Conservation (phyloP, 2,797 vertebrate species). For the Pangasius mekongensis region DNA sequence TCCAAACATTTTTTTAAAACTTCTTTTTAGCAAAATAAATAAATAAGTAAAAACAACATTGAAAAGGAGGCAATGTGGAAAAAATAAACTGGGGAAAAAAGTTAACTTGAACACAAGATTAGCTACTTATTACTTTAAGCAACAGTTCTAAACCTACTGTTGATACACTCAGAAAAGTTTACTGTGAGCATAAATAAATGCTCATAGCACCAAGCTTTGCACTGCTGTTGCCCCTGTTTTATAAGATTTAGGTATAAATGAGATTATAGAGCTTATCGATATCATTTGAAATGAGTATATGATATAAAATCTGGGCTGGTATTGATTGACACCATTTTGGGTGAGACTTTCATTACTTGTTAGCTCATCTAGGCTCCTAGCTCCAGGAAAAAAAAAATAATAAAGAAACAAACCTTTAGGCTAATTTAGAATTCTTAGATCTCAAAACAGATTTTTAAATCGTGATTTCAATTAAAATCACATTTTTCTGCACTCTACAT, state of each 20-base stretch:
- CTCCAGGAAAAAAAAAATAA: too few relatives aligned
- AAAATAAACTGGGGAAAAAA: neutral
- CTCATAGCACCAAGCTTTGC: neutral
- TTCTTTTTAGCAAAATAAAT: neutral
- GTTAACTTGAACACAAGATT: neutral
- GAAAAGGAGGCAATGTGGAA: neutral
- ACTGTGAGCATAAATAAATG: neutral
- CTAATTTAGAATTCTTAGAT: neutral
- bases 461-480: neutral
- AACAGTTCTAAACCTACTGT: neutral
- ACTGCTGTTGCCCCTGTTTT: neutral
- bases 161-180: neutral
- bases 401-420: neutral
- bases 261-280: neutral
- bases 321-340: neutral
- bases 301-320: neutral
- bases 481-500: neutral
- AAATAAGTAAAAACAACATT: neutral
- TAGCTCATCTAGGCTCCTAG: neutral
- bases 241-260: neutral
- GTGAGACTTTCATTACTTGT: conserved; percentile 1
- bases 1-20: neutral
- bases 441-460: neutral
- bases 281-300: neutral
- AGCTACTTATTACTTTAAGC: neutral